Evolutionary conservation across 2,888 invertebrate genomes (phyloP), one percentile per base, ranked within the genome.

Genomic region (Lydus trimaculatus): DNA sequence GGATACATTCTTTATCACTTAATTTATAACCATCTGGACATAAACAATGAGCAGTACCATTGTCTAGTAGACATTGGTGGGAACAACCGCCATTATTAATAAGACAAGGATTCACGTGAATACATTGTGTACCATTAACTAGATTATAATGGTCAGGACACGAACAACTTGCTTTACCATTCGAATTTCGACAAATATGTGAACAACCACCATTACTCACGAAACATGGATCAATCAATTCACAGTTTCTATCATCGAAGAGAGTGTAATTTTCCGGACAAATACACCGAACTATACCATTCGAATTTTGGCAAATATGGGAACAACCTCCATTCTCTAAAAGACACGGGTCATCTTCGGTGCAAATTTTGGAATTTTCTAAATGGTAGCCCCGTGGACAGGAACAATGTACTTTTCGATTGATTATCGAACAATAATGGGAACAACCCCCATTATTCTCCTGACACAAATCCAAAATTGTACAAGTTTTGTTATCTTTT

Each of bases 31-130:
- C 87, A 2, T 83, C 76, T 0, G 86, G 86, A 67, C 89, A 89
- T 4, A 79, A 78, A 73, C 90, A 90, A 31, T 79, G 70, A 2
- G 75, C 72, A 39, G 66, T 60, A 20, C 69, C 64, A 33, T 72
- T 68, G n/a, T 84, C 84, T 69, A 70, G 80, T 58, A 83, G 72
- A 68, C 90, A 90, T n/a, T 82, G 81, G 70, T 88, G 87, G 0
- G 88, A 87, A 79, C 90, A 91, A n/a, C 89, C 90, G 0, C 89
- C 89, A 73, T 90, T 89, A 65, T 85, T 81, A 15, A 78, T 82
- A 72, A 80, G 80, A 65, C 84, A 84, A 0, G 80, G 82, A 69
- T 84, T 76, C 2, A 79, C 76, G 66, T 73, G 70, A 0, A 77
- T 71, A 73, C 88, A 88, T 31, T 71, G 76, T 0, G 80, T 79